phyloP scores from a whole-genome alignment of 2,888 invertebrate species.

The Eledona agricola region DNA sequence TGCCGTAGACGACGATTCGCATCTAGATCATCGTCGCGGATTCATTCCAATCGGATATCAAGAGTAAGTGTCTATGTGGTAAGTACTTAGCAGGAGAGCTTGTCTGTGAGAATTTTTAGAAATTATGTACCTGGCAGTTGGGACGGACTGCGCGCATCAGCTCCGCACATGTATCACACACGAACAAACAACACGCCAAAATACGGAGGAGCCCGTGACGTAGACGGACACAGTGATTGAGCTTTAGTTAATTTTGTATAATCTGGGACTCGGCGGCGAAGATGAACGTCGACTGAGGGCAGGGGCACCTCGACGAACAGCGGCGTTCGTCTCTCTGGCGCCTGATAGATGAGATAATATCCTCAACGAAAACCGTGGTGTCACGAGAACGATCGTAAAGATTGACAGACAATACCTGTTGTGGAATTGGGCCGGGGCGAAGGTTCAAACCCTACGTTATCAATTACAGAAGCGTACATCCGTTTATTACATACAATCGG shows the following conservation, averaged over 20 bases:
- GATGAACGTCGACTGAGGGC: slow-evolving; percentile 35
- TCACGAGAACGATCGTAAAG: slow-evolving; percentile 31
- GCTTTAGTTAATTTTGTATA: slow-evolving; percentile 62
- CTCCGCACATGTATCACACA: slow-evolving; percentile 19
- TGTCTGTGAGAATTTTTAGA: too few relatives aligned
- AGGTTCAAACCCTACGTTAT: too few relatives aligned
- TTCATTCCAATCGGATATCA: too few relatives aligned
- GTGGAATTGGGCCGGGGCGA: too few relatives aligned
- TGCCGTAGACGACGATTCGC: slow-evolving; percentile 4
- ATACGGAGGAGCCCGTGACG: slow-evolving; percentile 43
- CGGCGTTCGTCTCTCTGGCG: slow-evolving; percentile 45
- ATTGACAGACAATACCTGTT: slow-evolving; percentile 20
- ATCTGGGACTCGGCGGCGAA: slow-evolving; percentile 56
- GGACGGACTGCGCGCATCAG: slow-evolving; percentile 21
- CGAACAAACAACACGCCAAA: slow-evolving; percentile 20
- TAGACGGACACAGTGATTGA: slow-evolving; percentile 51
- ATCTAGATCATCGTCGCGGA: slow-evolving; percentile 4
- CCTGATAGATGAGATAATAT: slow-evolving; percentile 37
- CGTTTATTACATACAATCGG: slow-evolving; percentile 28
- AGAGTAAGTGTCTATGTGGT: too few relatives aligned
- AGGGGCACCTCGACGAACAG: too few relatives aligned
- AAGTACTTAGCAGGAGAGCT: too few relatives aligned
- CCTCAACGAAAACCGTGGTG: slow-evolving; percentile 22
- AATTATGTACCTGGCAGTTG: slow-evolving; percentile 19
- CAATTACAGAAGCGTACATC: slow-evolving; percentile 38